Evolutionary conservation across 2,113 vertebrate species (phyloP).

Genomic region (Lophura nycthemera): DNA sequence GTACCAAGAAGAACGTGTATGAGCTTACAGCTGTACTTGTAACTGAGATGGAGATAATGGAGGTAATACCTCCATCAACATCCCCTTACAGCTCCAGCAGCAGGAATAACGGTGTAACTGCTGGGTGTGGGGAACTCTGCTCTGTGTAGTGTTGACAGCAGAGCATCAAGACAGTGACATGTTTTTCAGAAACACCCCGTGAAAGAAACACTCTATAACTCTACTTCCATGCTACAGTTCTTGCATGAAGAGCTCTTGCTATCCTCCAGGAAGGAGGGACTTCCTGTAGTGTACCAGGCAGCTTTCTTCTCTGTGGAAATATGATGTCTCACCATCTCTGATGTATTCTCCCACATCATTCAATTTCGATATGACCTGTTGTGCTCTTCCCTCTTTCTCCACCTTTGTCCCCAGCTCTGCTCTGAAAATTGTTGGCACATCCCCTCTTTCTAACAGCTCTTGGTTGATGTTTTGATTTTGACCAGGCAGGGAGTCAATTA

Average conservation of each 20-base stretch:
- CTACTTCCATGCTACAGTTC: neutral
- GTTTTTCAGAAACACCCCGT: neutral
- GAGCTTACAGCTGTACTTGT: neutral
- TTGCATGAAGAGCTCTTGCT: neutral
- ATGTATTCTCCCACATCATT: neutral
- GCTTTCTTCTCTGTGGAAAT: neutral
- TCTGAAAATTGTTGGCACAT: neutral
- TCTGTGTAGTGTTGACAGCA: neutral
- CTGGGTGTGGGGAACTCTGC: neutral
- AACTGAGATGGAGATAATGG: neutral
- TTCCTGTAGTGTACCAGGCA: neutral
- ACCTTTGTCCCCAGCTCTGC: neutral
- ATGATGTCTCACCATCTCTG: neutral
- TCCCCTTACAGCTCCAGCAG: neutral
- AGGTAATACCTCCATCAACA: neutral
- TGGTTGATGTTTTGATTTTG: neutral
- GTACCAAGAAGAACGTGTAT: neutral
- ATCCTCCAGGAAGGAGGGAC: neutral
- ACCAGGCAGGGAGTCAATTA: neutral
- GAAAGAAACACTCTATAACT: neutral
- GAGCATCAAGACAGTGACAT: neutral
- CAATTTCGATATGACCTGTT: rapidly evolving
- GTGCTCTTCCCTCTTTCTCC: neutral
- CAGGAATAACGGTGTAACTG: neutral
- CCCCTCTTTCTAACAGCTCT: neutral